Conservation (phyloP, 2,888 invertebrate species). For the Anagyrus pseudococci region DNA sequence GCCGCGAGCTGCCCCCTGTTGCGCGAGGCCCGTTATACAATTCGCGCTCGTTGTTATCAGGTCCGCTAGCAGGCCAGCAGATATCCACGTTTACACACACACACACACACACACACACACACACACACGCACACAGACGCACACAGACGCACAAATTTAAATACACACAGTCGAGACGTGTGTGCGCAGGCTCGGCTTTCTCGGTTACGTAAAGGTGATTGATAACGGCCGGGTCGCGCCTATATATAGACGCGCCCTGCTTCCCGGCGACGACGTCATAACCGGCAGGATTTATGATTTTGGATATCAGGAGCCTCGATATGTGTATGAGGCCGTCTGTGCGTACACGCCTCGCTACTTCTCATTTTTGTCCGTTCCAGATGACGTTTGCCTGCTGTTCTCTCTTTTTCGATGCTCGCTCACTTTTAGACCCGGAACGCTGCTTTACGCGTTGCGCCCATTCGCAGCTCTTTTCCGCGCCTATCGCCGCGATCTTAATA, state of each 20-base stretch:
- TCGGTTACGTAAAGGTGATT: slow-evolving; percentile 37
- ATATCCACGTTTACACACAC: background rate
- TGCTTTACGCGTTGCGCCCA: too few species aligned
- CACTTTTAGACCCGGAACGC: too few species aligned
- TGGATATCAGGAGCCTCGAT: background rate
- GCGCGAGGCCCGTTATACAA: slow-evolving; percentile 37
- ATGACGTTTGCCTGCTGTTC: too few species aligned
- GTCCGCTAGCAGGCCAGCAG: background rate
- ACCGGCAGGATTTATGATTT: slow-evolving; percentile 33
- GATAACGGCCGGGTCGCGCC: slow-evolving; percentile 28
- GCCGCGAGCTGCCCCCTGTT: slow-evolving; percentile 24
- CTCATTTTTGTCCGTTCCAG: too few species aligned
- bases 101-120: slow-evolving; percentile 1
- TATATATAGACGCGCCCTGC: slow-evolving; percentile 2
- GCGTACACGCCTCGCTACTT: too few species aligned
- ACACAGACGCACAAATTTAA: background rate
- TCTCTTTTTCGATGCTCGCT: too few species aligned
- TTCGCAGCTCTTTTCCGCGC: too few species aligned
- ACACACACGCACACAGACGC: background rate
- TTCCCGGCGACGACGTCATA: slow-evolving; percentile 22
- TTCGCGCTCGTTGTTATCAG: slow-evolving; percentile 31
- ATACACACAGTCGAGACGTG: too few species aligned
- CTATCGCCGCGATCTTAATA: too few species aligned
- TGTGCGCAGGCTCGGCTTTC: slow-evolving; percentile 24
- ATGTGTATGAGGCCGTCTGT: too few species aligned